Percentiles rank a stretch among this genome's conserved stretches.
These are phyloP conservation scores for Idaea dimidiata DNA, from an alignment of 2,888 invertebrate species.

Conservation along the genomic window DNA sequence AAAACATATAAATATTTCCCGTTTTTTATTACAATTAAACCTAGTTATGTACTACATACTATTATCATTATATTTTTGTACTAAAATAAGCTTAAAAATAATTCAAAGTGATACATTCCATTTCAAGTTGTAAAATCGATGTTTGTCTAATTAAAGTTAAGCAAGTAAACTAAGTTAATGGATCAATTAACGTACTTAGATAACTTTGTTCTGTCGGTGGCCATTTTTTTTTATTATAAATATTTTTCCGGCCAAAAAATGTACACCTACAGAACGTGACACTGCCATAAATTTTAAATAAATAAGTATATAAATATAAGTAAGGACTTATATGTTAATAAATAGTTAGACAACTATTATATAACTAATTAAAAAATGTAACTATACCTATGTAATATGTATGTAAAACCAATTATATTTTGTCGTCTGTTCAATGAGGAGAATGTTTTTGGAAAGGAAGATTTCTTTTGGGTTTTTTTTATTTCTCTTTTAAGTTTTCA, in stretches of 20 bases:
- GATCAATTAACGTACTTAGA: slow-evolving; percentile 75
- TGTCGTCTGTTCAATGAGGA: neutral
- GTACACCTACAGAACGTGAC: slow-evolving; percentile 49
- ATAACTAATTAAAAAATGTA: neutral
- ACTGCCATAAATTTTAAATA: slow-evolving; percentile 59
- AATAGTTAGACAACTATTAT: neutral
- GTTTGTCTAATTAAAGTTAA: slow-evolving; percentile 37
- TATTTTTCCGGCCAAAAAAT: slow-evolving; percentile 36
- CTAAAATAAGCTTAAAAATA: slow-evolving; percentile 5
- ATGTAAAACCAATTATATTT: neutral
- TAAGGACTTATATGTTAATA: slow-evolving; percentile 24
- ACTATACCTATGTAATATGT: neutral
- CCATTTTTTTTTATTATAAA: slow-evolving; percentile 46
- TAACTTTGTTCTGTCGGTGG: slow-evolving; percentile 45
- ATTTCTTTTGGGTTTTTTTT: neutral
- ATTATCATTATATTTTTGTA: neutral
- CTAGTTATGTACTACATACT: neutral
- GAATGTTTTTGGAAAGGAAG: neutral
- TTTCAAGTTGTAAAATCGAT: slow-evolving; percentile 31
- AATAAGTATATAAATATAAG: slow-evolving; percentile 23
- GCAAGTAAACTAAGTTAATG: slow-evolving; percentile 49
- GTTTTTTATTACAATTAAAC: neutral
- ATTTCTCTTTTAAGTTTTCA: no score
- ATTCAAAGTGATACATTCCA: slow-evolving; percentile 52
- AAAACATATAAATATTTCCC: neutral